Evolutionary conservation across 2,113 vertebrate species (phyloP).

Genomic region (Entomyzon cyanotis): DNA sequence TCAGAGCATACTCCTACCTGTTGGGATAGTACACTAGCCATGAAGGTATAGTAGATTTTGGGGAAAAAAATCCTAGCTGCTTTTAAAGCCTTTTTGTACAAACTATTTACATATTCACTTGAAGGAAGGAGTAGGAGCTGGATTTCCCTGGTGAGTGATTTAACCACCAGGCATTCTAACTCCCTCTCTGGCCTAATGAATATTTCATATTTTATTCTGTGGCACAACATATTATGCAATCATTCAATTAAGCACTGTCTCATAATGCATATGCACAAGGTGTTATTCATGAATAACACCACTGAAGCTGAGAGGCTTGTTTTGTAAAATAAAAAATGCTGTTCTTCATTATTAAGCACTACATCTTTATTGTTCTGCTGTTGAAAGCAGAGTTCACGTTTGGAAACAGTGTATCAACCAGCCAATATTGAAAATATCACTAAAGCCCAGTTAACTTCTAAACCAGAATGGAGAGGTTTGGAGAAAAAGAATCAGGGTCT

Average conservation of each 20-base stretch:
- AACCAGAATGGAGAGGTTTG: background rate
- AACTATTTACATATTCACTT: slow-evolving; percentile 37
- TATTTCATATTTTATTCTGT: slow-evolving; percentile 68
- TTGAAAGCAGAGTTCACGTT: background rate
- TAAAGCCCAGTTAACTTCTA: background rate
- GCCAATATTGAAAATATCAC: background rate
- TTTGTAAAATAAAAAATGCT: slow-evolving; percentile 58
- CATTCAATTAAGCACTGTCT: slow-evolving; percentile 68
- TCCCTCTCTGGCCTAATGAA: slow-evolving; percentile 57
- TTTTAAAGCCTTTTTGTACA: slow-evolving; percentile 28
- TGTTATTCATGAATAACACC: slow-evolving; percentile 63
- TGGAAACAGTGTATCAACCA: background rate
- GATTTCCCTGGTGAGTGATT: slow-evolving; percentile 55
- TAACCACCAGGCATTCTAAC: slow-evolving; percentile 57
- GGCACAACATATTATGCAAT: slow-evolving; percentile 68
- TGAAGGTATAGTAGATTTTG: background rate
- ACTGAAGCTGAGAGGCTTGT: slow-evolving; percentile 55
- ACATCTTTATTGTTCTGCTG: slow-evolving; percentile 38
- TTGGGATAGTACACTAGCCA: background rate
- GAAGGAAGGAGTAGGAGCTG: slow-evolving; percentile 22
- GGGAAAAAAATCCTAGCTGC: background rate
- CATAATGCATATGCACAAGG: slow-evolving; percentile 68
- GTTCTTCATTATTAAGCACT: slow-evolving; percentile 49
- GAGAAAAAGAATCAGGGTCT: background rate
- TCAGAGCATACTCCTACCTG: background rate